Base-by-base conservation (phyloP, 1,140 invertebrate genomes). In the Calosoma granatense region DNA sequence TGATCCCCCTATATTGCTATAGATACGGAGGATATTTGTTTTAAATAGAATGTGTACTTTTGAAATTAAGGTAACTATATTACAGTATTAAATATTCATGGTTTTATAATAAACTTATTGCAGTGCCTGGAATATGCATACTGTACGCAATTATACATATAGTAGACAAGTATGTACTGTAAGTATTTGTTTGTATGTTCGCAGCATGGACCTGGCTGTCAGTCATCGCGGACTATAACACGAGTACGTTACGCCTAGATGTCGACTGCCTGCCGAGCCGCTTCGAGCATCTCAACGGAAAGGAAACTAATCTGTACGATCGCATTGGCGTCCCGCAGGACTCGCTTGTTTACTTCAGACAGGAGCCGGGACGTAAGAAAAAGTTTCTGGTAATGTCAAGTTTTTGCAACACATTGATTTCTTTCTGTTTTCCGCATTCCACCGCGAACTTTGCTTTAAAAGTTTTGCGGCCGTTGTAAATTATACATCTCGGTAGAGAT, bases 311-410 rank as follows among this genome's bases (percentile, higher is more conserved):
- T 20, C 54, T 57, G n/a, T 51, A 36, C 11, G 6, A 6, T 9
- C 58, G 55, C 20, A 63, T 70, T 43, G 63, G 64, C n/a, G 64
- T 74, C 22, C 71, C 73, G 14, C 52, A 64, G n/a, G 72, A 73
- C 53, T 64, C 73, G 2, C 60, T 75, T 20, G 68, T 74, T 41
- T 75, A 75, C 60, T 75, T 75, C 59, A 62, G 72, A 30, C 73
- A 75, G 55, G 74, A 75, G 61, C 74, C 74, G 4, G 74, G 74
- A 23, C 64, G 74, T 51, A 75, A 75, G 60, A 75, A 74, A 58
- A 74, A 74, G 60, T 72, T 74, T 57, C 61, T 75, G 61, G 74
- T 75, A 64, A 64, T 47, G 22, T 55, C 20, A 12, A 14, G 53
- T 51, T 17, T 51, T 54, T 20, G 20, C 15, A 39, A 20, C 6